phyloP scores from a whole-genome alignment of 2,888 invertebrate genomes.

The Thyatira batis region DNA sequence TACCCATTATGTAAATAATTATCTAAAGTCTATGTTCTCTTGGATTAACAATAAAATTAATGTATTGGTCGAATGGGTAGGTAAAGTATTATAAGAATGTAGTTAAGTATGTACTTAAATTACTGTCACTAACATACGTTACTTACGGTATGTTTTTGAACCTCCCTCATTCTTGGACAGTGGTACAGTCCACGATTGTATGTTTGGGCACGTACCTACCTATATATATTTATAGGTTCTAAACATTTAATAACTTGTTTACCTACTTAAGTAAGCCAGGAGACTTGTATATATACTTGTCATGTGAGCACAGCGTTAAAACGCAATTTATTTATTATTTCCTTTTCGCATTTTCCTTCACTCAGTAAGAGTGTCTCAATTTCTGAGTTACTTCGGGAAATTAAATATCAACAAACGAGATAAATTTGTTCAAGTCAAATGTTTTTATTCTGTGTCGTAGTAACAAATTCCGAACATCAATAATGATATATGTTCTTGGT shows the following conservation, averaged over 20 bases:
- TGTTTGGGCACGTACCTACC: no score
- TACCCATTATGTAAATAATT: no score
- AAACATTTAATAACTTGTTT: background rate
- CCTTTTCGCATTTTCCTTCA: conserved; percentile 13
- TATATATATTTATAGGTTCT: no score
- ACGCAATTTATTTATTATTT: conserved; percentile 15
- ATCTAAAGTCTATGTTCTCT: no score
- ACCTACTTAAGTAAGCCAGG: background rate
- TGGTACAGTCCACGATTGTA: no score
- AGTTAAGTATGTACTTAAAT: no score
- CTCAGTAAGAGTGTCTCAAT: conserved; percentile 27
- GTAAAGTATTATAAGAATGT: no score
- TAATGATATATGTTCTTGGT: conserved; percentile 13
- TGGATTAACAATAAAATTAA: no score
- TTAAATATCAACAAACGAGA: conserved; percentile 38
- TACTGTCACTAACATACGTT: no score
- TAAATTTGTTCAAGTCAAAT: conserved; percentile 19
- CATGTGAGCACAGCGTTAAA: background rate
- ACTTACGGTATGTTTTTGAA: no score
- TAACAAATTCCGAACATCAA: conserved; percentile 11
- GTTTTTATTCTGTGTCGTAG: conserved; percentile 15
- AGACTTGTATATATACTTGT: background rate
- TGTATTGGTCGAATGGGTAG: no score
- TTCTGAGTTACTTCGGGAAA: conserved; percentile 36
- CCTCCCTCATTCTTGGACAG: no score